phyloP scores from a whole-genome alignment of 2,113 vertebrate genomes.

The Penelope pileata region DNA sequence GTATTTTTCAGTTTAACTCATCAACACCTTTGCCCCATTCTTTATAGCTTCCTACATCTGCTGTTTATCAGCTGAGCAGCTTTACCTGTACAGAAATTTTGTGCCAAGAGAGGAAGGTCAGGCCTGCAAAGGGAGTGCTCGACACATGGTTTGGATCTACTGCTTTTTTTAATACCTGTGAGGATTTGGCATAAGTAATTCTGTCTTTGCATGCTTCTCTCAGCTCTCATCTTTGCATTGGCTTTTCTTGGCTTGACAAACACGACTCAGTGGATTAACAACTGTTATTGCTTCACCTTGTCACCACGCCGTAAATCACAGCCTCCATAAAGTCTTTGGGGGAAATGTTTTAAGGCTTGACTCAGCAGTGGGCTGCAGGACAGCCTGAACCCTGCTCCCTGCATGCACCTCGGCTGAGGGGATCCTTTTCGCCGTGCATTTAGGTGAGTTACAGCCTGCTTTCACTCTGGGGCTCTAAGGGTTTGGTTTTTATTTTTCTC shows the following conservation, averaged over 20 bases:
- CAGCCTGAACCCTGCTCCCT: not conserved
- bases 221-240: fast-evolving
- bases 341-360: not conserved
- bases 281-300: not conserved
- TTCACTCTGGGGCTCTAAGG: not conserved
- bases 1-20: not conserved
- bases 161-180: not conserved
- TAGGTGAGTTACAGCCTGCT: too few species aligned
- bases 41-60: not conserved
- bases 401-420: too few species aligned
- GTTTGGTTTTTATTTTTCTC: not conserved
- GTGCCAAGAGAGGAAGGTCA: not conserved
- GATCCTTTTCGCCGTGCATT: not conserved
- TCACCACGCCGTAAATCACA: not conserved
- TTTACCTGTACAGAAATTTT: not conserved
- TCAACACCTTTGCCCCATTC: not conserved
- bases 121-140: not conserved
- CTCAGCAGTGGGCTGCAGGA: not conserved
- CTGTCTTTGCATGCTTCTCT: not conserved
- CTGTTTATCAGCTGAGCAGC: not conserved
- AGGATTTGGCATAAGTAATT: not conserved
- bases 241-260: not conserved
- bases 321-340: not conserved
- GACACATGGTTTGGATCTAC: not conserved
- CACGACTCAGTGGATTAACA: not conserved